These are phyloP conservation scores for Cantharis nigra DNA, from an alignment of 2,888 invertebrate species.

Conservation along the genomic window DNA sequence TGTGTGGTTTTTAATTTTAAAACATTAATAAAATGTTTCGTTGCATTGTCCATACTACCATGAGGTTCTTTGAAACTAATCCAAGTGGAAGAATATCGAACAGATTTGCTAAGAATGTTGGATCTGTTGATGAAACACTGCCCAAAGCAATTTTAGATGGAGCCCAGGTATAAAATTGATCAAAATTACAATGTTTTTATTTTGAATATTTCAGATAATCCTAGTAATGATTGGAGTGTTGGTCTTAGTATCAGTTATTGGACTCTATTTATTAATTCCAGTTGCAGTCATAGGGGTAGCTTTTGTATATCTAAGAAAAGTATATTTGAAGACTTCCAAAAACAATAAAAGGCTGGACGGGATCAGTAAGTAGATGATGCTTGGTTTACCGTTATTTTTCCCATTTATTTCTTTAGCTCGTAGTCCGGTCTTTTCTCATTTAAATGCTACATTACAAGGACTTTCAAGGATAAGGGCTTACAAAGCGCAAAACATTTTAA, in stretches of 20 bases:
- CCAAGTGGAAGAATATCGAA: conserved; percentile 80
- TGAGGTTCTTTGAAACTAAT: conserved; percentile 83
- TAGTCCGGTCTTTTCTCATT: conserved; percentile 82
- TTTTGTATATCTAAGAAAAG: conserved; percentile 65
- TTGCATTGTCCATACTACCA: conserved; percentile 59
- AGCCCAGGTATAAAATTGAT: conserved; percentile 52
- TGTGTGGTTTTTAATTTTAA: no score
- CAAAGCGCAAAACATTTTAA: conserved; percentile 67
- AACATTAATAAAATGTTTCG: conserved; percentile 73
- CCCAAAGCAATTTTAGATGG: conserved; percentile 70
- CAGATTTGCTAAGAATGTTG: conserved; percentile 83
- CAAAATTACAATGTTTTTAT: background rate
- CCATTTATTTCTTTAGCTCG: no score
- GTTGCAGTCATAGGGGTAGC: conserved; percentile 62
- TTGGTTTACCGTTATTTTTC: no score
- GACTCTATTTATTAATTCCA: conserved; percentile 57
- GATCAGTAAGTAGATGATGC: no score
- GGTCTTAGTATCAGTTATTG: conserved; percentile 60
- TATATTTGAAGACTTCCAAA: conserved; percentile 71
- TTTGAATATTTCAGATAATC: conserved; percentile 52
- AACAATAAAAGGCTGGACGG: conserved; percentile 72
- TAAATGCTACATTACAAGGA: conserved; percentile 79
- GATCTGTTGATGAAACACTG: conserved; percentile 75
- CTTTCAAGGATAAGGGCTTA: conserved; percentile 81
- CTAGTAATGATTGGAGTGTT: conserved; percentile 58